Evolutionary conservation across 2,888 invertebrate species (phyloP).

Genomic region (Caenorhabditis wallacei): DNA sequence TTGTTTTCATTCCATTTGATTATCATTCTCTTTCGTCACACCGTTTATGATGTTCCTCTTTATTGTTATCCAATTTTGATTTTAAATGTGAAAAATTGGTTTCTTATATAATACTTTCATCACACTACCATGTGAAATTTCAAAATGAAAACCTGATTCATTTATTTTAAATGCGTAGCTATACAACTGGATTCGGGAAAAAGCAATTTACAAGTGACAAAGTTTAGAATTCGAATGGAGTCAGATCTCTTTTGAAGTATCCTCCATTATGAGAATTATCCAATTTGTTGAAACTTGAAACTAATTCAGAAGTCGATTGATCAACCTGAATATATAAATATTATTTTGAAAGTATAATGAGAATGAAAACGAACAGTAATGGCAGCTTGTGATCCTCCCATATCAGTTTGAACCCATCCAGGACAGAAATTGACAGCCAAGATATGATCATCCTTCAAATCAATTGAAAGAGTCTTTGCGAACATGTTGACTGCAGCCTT

Average conservation of each 20-base stretch:
- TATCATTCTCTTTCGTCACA: slow-evolving; percentile 39
- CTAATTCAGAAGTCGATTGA: slow-evolving; percentile 61
- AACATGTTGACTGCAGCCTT: slow-evolving; percentile 76
- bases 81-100: slow-evolving; percentile 2
- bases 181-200: no score
- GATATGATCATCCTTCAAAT: slow-evolving; percentile 63
- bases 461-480: slow-evolving; percentile 69
- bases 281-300: slow-evolving; percentile 59
- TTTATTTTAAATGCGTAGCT: no score
- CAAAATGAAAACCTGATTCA: background rate
- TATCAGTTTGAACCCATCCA: slow-evolving; percentile 77
- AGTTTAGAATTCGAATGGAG: slow-evolving; percentile 35
- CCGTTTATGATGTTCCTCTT: slow-evolving; percentile 19
- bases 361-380: slow-evolving; percentile 30
- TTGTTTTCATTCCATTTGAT: slow-evolving; percentile 28
- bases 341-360: background rate
- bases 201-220: no score
- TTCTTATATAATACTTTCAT: background rate
- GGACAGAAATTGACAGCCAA: slow-evolving; percentile 70
- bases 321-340: slow-evolving; percentile 46
- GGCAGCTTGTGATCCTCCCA: slow-evolving; percentile 70
- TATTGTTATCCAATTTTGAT: slow-evolving; percentile 27
- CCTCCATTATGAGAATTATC: slow-evolving; percentile 63
- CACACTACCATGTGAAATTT: no score
- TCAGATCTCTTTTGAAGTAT: slow-evolving; percentile 61